These are phyloP conservation scores for Eulithis testata DNA, from an alignment of 2,888 invertebrate species.

Conservation along the genomic window DNA sequence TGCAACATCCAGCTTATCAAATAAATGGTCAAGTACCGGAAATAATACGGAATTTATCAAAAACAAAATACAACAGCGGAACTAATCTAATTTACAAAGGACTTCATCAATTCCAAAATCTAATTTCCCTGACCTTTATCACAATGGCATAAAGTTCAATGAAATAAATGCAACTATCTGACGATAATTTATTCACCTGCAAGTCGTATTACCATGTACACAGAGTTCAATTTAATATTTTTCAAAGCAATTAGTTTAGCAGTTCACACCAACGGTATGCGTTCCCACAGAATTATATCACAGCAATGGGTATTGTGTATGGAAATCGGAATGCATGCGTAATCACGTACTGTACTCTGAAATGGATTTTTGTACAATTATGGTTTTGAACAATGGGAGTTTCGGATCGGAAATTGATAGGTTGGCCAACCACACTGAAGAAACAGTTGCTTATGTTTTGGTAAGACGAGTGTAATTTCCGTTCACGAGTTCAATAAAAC, in stretches of 20 bases:
- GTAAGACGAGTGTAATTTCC: background rate
- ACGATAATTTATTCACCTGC: background rate
- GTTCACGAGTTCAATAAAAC: background rate
- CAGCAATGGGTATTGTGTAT: constrained; percentile 25
- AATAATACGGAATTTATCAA: constrained; percentile 4
- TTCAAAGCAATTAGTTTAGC: constrained; percentile 5
- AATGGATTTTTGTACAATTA: constrained; percentile 35
- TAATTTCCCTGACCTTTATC: constrained; percentile 19
- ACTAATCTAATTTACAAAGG: constrained; percentile 20
- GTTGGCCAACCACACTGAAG: constrained; percentile 9
- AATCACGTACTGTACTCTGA: constrained; percentile 31
- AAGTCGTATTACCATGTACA: constrained; percentile 8
- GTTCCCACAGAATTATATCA: constrained; percentile 29
- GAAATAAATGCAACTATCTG: constrained; percentile 12
- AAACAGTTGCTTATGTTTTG: background rate
- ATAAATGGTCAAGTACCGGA: constrained; percentile 9
- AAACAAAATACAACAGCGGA: constrained; percentile 22
- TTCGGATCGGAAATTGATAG: constrained; percentile 30
- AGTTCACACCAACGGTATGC: constrained; percentile 23
- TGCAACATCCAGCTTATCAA: background rate
- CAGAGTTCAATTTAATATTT: constrained; percentile 9
- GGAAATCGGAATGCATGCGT: constrained; percentile 37
- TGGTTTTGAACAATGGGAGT: constrained; percentile 27
- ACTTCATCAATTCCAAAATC: constrained; percentile 23
- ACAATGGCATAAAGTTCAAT: constrained; percentile 24